Evolutionary conservation across 2,797 vertebrate species (phyloP), one percentile per base, ranked within the genome.

Genomic region (Sorex maritimensis): DNA sequence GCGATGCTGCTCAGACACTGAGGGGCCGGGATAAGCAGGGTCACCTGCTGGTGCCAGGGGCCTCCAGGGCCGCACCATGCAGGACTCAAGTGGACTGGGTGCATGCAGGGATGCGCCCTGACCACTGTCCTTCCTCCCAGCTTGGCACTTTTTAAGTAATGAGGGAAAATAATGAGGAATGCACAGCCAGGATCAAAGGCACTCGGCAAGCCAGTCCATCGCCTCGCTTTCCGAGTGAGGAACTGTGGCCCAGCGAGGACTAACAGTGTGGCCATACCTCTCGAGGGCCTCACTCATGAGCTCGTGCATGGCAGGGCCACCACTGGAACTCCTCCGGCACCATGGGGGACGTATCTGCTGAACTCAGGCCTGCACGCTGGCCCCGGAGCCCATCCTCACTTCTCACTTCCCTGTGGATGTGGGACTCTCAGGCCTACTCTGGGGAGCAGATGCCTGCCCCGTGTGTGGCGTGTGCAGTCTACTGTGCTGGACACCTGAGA

Each of bases 241-340:
- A 24, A 1, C 2, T 46, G 44, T 44, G 38, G 23, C 24, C 74
- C 67, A 28, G 79, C 11, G 14, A 13, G 44, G 13, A 34, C 9
- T 4, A 49, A 3, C 0, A 34, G 6, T 7, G 3, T 1, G 24
- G 21, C 79, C 72, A 23, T 0, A 0, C 28, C 30, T 46, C 34
- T 17, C 10, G 44, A 71, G 65, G 65, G 85, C 28, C 34, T 71
- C 2, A 4, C 30, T 38, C 4, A 0, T 21, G 55, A 67, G 58
- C 58, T 61, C 58, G 30, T 67, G 49, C 44, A n/a, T 2, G 1
- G 58, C 38, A n/a, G 28, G 84, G 26, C 14, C 38, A 44, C 3
- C 17, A 11, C 34, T 3, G 7, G 52, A 46, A 69, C 5, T 5
- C 21, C 21, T 24, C 72, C 34, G 17, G 30, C n/a, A 41, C n/a